Evolutionary conservation across 1,140 invertebrate genomes (phyloP).

Genomic region (Drosophila equinoxialis): DNA sequence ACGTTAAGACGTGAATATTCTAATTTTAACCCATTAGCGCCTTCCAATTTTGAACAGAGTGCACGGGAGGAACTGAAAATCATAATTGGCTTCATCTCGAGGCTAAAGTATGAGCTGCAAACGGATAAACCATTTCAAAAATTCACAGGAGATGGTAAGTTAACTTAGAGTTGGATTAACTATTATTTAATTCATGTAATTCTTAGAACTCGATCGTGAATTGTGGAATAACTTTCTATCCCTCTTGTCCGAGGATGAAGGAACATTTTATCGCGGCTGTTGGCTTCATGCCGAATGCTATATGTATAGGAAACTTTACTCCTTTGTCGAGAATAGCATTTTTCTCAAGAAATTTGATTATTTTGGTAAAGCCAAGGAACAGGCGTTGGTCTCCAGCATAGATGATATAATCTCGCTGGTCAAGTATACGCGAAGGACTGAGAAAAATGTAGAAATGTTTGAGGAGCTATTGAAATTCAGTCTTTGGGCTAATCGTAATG

Average conservation of each 20-base stretch:
- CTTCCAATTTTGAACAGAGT: slow-evolving; percentile 80
- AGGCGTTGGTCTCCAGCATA: slow-evolving; percentile 85
- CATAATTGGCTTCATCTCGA: slow-evolving; percentile 91
- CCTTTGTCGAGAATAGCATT: slow-evolving; percentile 90
- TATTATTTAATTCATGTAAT: too few species aligned
- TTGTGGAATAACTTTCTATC: slow-evolving; percentile 84
- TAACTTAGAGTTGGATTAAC: background rate
- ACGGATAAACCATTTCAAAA: slow-evolving; percentile 92
- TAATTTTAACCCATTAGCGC: slow-evolving; percentile 27
- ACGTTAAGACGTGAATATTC: background rate
- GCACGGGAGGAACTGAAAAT: slow-evolving; percentile 89
- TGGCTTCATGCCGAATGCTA: slow-evolving; percentile 98
- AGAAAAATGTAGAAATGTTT: slow-evolving; percentile 83
- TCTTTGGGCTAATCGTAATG: slow-evolving; percentile 91
- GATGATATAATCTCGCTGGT: slow-evolving; percentile 85
- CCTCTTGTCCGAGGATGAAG: slow-evolving; percentile 68
- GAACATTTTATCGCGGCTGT: slow-evolving; percentile 90
- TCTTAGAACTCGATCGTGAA: slow-evolving; percentile 77
- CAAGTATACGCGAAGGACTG: slow-evolving; percentile 55
- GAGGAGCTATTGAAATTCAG: slow-evolving; percentile 86
- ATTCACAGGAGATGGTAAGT: slow-evolving; percentile 80
- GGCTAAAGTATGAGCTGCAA: slow-evolving; percentile 95
- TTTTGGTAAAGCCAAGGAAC: slow-evolving; percentile 89
- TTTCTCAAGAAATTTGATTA: slow-evolving; percentile 89
- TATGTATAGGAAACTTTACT: slow-evolving; percentile 92